phyloP scores from a whole-genome alignment of 2,113 vertebrate genomes.

The Urocynchramus pylzowi region DNA sequence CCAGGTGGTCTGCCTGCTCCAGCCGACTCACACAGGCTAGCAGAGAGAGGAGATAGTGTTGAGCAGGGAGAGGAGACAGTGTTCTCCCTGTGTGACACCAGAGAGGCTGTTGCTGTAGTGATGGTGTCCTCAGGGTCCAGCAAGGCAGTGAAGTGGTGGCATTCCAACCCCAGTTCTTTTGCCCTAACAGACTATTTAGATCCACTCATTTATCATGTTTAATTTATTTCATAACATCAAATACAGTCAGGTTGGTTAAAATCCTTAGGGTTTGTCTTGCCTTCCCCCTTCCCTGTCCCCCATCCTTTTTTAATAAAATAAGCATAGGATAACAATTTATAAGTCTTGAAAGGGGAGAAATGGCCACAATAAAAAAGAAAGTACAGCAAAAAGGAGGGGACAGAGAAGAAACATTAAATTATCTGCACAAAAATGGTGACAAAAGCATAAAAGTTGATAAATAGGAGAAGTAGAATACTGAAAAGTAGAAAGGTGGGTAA shows the following conservation, averaged over 20 bases:
- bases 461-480: background rate
- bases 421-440: background rate
- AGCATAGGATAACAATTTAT: background rate
- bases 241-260: background rate
- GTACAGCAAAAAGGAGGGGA: background rate
- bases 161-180: background rate
- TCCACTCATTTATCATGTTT: background rate
- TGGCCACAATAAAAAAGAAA: background rate
- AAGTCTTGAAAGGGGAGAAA: background rate
- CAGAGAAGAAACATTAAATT: background rate
- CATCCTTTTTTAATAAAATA: background rate
- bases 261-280: background rate
- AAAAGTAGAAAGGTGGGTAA: background rate
- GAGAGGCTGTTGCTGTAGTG: background rate
- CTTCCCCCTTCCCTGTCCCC: rapidly evolving
- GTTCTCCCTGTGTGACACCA: rapidly evolving
- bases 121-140: background rate
- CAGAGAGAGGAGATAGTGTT: too few relatives aligned
- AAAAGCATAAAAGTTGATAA: background rate
- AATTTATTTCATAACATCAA: background rate
- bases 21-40: background rate
- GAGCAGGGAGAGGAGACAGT: background rate
- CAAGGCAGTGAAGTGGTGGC: background rate
- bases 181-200: background rate
- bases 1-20: background rate